phyloP scores from a whole-genome alignment of 2,113 vertebrate genomes.

The Monopterus albus region DNA sequence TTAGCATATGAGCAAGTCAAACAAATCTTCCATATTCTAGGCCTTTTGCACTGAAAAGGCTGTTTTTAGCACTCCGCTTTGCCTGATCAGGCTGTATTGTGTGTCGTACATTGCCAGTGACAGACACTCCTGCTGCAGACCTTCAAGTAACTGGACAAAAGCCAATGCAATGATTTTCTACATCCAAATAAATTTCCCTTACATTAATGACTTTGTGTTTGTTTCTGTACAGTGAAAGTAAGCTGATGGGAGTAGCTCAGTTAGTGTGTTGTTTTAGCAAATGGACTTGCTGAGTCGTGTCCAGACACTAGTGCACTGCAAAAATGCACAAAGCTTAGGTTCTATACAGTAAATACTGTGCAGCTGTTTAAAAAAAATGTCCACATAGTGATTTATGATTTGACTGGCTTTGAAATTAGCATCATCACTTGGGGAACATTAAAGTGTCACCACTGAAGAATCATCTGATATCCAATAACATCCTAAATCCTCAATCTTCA shows the following conservation, averaged over 20 bases:
- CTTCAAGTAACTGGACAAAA: conserved; percentile 43
- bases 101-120: conserved; percentile 18
- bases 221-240: conserved; percentile 50
- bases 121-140: conserved; percentile 24
- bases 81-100: conserved; percentile 12
- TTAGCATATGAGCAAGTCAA: conserved; percentile 43
- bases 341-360: conserved; percentile 42
- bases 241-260: conserved; percentile 52
- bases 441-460: conserved; percentile 17
- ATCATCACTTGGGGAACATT: conserved; percentile 28
- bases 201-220: conserved; percentile 57
- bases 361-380: conserved; percentile 34
- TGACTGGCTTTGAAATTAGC: conserved; percentile 33
- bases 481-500: not conserved
- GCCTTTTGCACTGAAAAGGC: conserved; percentile 22
- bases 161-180: conserved; percentile 30
- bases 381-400: conserved; percentile 42
- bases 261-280: conserved; percentile 68
- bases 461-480: not conserved
- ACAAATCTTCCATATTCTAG: conserved; percentile 56
- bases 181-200: conserved; percentile 44
- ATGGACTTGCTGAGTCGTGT: conserved; percentile 64
- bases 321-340: conserved; percentile 29
- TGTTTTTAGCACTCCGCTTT: conserved; percentile 1
- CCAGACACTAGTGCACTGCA: conserved; percentile 40